Conservation (phyloP, 2,888 invertebrate genomes). For the Parnassius smintheus region DNA sequence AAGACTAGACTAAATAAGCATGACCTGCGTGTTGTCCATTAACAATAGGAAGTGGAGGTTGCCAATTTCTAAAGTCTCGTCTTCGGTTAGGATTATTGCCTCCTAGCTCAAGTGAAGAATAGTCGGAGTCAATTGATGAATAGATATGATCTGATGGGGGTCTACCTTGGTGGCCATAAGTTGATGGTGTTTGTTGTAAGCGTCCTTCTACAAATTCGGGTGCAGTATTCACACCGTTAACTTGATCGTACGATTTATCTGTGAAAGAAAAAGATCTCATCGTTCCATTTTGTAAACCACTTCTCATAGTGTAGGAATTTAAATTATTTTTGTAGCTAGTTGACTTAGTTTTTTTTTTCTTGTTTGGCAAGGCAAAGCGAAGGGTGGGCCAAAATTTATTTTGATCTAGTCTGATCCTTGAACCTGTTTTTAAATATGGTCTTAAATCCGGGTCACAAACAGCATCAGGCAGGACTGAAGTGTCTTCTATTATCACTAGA, state of each 20-base stretch:
- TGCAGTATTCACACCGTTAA: slow-evolving; percentile 83
- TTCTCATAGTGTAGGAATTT: slow-evolving; percentile 90
- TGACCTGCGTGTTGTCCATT: slow-evolving; percentile 72
- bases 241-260: slow-evolving; percentile 67
- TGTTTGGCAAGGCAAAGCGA: slow-evolving; percentile 92
- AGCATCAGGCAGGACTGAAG: slow-evolving; percentile 88
- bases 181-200: slow-evolving; percentile 62
- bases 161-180: slow-evolving; percentile 81
- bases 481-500: slow-evolving; percentile 92
- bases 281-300: slow-evolving; percentile 80
- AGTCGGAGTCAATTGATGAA: slow-evolving; percentile 94
- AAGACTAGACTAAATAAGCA: slow-evolving; percentile 77
- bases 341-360: slow-evolving; percentile 71
- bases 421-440: slow-evolving; percentile 93
- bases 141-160: slow-evolving; percentile 94
- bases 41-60: slow-evolving; percentile 69
- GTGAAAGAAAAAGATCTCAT: slow-evolving; percentile 83
- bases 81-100: slow-evolving; percentile 68
- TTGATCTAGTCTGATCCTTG: slow-evolving; percentile 92
- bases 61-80: slow-evolving; percentile 73
- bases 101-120: slow-evolving; percentile 89
- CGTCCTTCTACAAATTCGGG: slow-evolving; percentile 69
- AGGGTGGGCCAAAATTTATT: slow-evolving; percentile 96
- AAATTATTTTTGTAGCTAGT: slow-evolving; percentile 88
- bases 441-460: slow-evolving; percentile 93